Evolutionary conservation across 37 sponge, comb jelly and placozoan species (phyloP).

Genomic region (Axinella damicornis): DNA sequence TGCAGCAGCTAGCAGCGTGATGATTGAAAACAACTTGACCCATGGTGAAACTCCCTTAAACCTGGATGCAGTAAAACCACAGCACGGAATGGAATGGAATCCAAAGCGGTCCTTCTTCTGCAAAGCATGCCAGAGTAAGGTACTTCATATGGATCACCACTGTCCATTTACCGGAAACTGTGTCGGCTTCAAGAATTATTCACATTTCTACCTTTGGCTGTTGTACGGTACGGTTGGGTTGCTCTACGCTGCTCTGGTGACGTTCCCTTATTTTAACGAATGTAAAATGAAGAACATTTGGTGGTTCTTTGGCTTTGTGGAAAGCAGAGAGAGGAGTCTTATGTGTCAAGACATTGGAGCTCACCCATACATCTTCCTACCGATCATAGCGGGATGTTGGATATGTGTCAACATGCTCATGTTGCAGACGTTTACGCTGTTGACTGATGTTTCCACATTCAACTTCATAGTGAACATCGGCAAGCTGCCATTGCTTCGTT

Average conservation of each 20-base stretch:
- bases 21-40: background rate
- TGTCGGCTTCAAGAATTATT: slow-evolving; percentile 65
- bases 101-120: slow-evolving; percentile 39
- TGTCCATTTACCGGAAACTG: slow-evolving; percentile 81
- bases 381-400: slow-evolving; percentile 36
- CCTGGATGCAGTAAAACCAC: background rate
- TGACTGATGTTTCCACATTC: slow-evolving; percentile 48
- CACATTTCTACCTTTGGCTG: slow-evolving; percentile 46
- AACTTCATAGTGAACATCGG: slow-evolving; percentile 10
- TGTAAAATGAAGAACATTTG: slow-evolving; percentile 25
- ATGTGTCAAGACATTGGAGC: slow-evolving; percentile 29
- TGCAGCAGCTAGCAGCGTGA: too few relatives aligned
- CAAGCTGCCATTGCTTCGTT: slow-evolving; percentile 37
- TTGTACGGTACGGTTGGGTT: slow-evolving; percentile 56
- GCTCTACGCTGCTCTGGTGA: slow-evolving; percentile 50
- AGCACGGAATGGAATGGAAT: slow-evolving; percentile 35
- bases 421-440: slow-evolving; percentile 20
- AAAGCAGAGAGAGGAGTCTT: background rate
- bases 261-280: slow-evolving; percentile 45
- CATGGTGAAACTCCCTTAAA: too few relatives aligned
- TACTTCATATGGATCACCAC: slow-evolving; percentile 71
- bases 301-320: slow-evolving; percentile 21
- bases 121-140: slow-evolving; percentile 25
- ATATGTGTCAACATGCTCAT: slow-evolving; percentile 13
- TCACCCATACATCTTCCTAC: slow-evolving; percentile 50